A percentile compares a stretch with the other conserved stretches of the same genome.
phyloP scores from a whole-genome alignment of 1,140 invertebrate species.

The Plodia interpunctella region DNA sequence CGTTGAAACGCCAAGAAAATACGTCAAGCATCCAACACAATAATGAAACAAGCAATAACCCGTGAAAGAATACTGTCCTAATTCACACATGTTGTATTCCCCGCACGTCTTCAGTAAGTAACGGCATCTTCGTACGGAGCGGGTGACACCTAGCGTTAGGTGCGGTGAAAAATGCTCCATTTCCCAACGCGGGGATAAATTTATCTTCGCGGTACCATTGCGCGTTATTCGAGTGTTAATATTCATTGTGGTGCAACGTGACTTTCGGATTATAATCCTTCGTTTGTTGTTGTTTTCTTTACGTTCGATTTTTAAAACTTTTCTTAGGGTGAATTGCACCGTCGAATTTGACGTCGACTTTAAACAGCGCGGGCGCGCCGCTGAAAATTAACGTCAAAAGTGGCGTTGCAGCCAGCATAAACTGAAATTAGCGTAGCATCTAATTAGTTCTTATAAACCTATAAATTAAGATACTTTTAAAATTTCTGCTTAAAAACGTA shows the following conservation, averaged over 20 bases:
- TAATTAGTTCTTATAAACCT: too few species aligned
- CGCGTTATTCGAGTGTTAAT: constrained; percentile 69
- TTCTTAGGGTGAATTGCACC: too few species aligned
- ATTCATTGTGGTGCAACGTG: constrained; percentile 67
- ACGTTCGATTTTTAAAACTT: too few species aligned
- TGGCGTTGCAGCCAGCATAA: too few species aligned
- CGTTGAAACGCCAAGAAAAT: not conserved
- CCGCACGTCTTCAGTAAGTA: constrained; percentile 68
- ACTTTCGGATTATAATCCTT: constrained; percentile 27
- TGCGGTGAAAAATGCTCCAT: constrained; percentile 72
- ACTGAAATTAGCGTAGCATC: too few species aligned
- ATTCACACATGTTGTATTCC: constrained; percentile 60
- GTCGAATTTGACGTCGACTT: too few species aligned
- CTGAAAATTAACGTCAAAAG: too few species aligned
- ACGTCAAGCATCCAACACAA: not conserved
- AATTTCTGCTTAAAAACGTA: too few species aligned
- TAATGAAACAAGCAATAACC: constrained; percentile 49
- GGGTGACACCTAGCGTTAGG: constrained; percentile 75
- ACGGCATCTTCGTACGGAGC: constrained; percentile 66
- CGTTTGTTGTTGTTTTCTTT: not conserved
- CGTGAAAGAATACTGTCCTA: constrained; percentile 61
- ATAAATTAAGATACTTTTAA: too few species aligned
- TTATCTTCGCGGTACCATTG: constrained; percentile 67
- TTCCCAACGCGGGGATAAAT: constrained; percentile 70
- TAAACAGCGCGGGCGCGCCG: too few species aligned